A percentile compares a stretch with the other conserved stretches of the same genome.
Evolutionary conservation across 2,797 vertebrate genomes (phyloP).

Genomic region (Huso huso): DNA sequence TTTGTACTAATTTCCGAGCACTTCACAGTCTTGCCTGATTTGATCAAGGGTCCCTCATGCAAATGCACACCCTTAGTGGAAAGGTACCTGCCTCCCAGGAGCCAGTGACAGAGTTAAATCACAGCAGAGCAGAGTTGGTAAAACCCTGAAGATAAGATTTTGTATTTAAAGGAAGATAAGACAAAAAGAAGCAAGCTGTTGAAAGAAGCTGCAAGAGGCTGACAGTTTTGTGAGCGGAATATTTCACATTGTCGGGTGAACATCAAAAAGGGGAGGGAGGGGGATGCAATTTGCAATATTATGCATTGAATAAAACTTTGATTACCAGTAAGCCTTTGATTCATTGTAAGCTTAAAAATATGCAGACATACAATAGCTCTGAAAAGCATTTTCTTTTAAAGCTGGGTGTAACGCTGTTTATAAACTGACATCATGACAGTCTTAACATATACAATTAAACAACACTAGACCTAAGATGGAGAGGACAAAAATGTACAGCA

Average conservation of each 20-base stretch:
- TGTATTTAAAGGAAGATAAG: conserved; percentile 15
- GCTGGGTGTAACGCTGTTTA: too few species aligned
- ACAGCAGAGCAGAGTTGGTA: conserved; percentile 2
- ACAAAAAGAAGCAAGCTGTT: conserved; percentile 2
- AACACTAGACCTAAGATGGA: too few species aligned
- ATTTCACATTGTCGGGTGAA: conserved; percentile 9
- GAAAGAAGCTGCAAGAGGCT: too few species aligned
- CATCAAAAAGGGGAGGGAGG: too few species aligned
- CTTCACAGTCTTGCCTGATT: conserved; percentile 9
- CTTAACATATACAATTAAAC: too few species aligned
- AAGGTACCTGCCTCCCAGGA: conserved; percentile 6
- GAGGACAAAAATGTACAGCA: too few species aligned
- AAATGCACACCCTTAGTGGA: conserved; percentile 10
- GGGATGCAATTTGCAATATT: neutral
- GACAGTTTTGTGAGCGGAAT: conserved; percentile 5
- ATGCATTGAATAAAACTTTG: neutral
- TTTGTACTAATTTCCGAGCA: neutral
- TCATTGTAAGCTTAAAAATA: too few species aligned
- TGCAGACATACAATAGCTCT: too few species aligned
- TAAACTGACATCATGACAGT: too few species aligned
- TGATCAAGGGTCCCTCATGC: conserved; percentile 18
- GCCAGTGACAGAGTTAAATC: neutral
- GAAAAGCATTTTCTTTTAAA: too few species aligned
- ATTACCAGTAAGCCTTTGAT: neutral
- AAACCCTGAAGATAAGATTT: conserved; percentile 16